A percentile compares a stretch with the other conserved stretches of the same genome.
Conservation (phyloP, 2,797 vertebrate species). For the Rhabdophis nuchalis region DNA sequence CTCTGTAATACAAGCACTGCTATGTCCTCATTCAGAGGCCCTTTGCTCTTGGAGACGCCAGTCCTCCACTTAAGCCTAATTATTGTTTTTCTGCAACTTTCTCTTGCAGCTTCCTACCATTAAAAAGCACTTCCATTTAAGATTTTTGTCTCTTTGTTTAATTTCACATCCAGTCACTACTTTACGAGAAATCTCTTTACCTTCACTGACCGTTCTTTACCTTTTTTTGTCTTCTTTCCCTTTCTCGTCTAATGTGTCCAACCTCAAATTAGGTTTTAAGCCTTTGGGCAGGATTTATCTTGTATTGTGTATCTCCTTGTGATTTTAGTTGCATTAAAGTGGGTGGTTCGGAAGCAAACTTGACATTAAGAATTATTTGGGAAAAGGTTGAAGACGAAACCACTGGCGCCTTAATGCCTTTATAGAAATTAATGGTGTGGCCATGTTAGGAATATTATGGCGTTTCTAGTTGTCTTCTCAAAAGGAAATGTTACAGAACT, state of each 20-base stretch:
- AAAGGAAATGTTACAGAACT: background rate
- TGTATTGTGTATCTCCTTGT: background rate
- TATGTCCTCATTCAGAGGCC: background rate
- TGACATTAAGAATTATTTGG: constrained; percentile 4
- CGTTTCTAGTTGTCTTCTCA: background rate
- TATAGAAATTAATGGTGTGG: background rate
- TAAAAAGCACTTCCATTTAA: background rate
- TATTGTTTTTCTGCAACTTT: background rate
- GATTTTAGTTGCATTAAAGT: constrained; percentile 1
- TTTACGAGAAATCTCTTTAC: background rate
- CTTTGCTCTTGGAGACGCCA: background rate
- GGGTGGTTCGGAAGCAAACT: background rate
- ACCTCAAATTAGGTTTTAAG: constrained; percentile 6
- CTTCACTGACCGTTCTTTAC: background rate
- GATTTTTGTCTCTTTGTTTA: background rate
- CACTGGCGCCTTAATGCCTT: background rate
- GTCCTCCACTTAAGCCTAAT: background rate
- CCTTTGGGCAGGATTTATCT: background rate
- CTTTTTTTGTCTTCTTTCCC: background rate
- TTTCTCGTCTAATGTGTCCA: background rate
- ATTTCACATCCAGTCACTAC: background rate
- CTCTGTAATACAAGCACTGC: background rate
- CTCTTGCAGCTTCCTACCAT: background rate
- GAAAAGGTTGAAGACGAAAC: background rate
- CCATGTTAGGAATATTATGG: background rate